Conservation (phyloP, 1,140 invertebrate species). For the Cephus cinctus region DNA sequence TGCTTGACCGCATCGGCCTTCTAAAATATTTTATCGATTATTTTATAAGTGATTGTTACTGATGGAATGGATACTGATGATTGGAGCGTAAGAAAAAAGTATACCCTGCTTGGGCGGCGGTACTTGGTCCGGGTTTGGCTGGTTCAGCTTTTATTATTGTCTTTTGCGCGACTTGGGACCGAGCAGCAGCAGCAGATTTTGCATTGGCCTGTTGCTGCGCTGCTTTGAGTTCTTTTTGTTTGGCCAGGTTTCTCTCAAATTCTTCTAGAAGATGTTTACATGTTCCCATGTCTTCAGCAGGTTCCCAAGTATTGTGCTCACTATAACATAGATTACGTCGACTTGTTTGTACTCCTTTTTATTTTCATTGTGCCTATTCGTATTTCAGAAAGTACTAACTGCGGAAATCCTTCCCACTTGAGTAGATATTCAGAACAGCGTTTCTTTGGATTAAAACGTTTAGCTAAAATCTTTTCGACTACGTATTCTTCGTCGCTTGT, state of each 20-base stretch:
- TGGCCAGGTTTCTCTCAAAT: conserved; percentile 75
- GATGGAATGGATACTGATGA: too few species aligned
- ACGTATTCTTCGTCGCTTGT: conserved; percentile 62
- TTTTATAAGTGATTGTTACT: too few species aligned
- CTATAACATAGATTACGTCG: conserved; percentile 49
- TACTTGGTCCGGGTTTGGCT: conserved; percentile 49
- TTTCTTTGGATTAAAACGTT: conserved; percentile 74
- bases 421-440: conserved; percentile 77
- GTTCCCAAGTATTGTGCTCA: conserved; percentile 80
- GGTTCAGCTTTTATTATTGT: conserved; percentile 39
- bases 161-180: conserved; percentile 40
- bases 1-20: conserved; percentile 73
- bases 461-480: conserved; percentile 78
- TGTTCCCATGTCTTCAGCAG: conserved; percentile 68
- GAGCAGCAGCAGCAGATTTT: conserved; percentile 31
- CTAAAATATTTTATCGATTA: too few species aligned
- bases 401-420: conserved; percentile 77
- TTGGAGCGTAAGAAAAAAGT: too few species aligned
- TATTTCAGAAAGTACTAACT: conserved; percentile 57
- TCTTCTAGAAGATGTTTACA: conserved; percentile 75
- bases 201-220: conserved; percentile 50
- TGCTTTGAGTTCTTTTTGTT: conserved; percentile 70
- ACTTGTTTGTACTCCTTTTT: too few species aligned
- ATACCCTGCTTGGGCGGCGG: conserved; percentile 44
- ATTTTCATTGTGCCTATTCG: conserved; percentile 8